These are phyloP conservation scores for Parnassius apollo DNA, from an alignment of 2,888 invertebrate genomes.

Conservation along the genomic window DNA sequence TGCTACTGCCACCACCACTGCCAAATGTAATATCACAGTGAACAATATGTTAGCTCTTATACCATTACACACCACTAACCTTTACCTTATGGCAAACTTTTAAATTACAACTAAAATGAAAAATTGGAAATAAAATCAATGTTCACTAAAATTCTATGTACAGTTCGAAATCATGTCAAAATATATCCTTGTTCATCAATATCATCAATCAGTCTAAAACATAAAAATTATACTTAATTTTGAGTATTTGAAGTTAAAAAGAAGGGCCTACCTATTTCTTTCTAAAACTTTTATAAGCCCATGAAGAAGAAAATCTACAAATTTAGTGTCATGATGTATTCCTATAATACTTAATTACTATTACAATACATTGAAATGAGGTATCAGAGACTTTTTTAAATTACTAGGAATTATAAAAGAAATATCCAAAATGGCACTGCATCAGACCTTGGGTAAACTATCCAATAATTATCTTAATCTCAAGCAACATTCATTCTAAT, in stretches of 20 bases:
- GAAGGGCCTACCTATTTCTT: not conserved
- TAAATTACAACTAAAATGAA: conserved; percentile 3
- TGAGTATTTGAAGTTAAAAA: conserved; percentile 2
- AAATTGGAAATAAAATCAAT: conserved; percentile 17
- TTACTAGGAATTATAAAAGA: conserved; percentile 23
- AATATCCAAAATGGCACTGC: conserved; percentile 42
- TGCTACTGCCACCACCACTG: conserved; percentile 23
- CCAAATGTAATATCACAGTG: conserved; percentile 25
- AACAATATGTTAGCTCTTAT: conserved; percentile 13
- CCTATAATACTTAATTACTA: conserved; percentile 19
- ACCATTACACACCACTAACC: conserved; percentile 14
- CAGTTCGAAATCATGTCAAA: conserved; percentile 11
- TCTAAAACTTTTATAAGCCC: not conserved
- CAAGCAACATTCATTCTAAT: conserved; percentile 32
- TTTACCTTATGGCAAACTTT: conserved; percentile 17
- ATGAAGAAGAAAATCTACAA: conserved; percentile 4
- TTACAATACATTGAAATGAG: conserved; percentile 22
- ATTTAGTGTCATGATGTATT: conserved; percentile 9
- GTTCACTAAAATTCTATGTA: conserved; percentile 6
- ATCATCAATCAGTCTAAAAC: conserved; percentile 12
- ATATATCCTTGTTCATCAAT: conserved; percentile 7
- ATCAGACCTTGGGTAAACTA: conserved; percentile 40
- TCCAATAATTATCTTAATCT: conserved; percentile 33
- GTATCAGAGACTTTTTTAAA: conserved; percentile 28
- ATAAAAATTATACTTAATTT: conserved; percentile 5